A percentile compares a stretch with the other conserved stretches of the same genome.
These are phyloP conservation scores for Drosophila pullipes DNA, from an alignment of 2,888 invertebrate species.

Conservation along the genomic window DNA sequence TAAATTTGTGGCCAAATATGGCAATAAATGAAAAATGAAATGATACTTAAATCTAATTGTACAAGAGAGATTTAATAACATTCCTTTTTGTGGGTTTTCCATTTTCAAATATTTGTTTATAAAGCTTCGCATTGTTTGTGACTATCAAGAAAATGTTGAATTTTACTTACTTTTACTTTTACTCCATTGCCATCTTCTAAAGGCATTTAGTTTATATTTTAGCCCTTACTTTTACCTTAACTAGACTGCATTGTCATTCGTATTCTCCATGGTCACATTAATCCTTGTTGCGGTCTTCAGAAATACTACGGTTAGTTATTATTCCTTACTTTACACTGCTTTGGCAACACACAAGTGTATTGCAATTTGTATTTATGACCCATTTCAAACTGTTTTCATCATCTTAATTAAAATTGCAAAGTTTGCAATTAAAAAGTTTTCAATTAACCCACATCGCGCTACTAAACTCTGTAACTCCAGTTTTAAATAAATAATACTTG, in stretches of 20 bases:
- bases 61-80: not conserved
- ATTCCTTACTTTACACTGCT: not conserved
- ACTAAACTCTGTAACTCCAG: not conserved
- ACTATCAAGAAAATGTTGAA: not conserved
- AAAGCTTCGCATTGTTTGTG: not conserved
- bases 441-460: not conserved
- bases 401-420: not conserved
- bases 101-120: not conserved
- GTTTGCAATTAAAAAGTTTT: constrained; percentile 6
- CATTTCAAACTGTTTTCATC: not conserved
- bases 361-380: not conserved
- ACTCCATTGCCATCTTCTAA: not conserved
- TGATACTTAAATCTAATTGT: not conserved
- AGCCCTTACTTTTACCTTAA: not conserved
- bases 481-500: not conserved
- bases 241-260: not conserved
- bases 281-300: not conserved
- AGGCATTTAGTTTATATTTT: not conserved
- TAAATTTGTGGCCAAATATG: constrained; percentile 15
- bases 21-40: constrained; percentile 1
- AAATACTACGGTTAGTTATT: not conserved
- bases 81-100: not conserved
- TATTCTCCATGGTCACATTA: not conserved
- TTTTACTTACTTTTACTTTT: not conserved
- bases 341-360: not conserved